Evolutionary conservation across 2,797 vertebrate species (phyloP).

Genomic region (Rhabdomys pumilio): DNA sequence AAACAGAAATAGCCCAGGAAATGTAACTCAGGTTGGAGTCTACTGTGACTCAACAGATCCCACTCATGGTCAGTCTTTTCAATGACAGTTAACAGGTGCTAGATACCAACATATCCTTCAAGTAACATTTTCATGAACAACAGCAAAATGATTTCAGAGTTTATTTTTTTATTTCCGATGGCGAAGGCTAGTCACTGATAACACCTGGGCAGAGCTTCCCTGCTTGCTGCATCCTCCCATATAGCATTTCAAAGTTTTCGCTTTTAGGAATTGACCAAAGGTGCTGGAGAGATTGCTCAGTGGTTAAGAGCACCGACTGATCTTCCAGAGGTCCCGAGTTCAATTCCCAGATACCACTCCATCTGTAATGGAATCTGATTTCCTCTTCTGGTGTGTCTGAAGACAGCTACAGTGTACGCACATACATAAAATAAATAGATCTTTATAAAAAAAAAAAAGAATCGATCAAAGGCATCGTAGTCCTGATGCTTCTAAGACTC

Average conservation of each 20-base stretch:
- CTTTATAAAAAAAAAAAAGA: too few species aligned
- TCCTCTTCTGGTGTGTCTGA: too few species aligned
- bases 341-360: too few species aligned
- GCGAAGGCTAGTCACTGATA: neutral
- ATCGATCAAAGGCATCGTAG: neutral
- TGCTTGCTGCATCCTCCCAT: neutral
- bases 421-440: too few species aligned
- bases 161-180: neutral
- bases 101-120: neutral
- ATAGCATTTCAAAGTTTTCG: neutral
- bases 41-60: neutral
- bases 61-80: neutral
- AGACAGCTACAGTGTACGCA: too few species aligned
- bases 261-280: constrained; percentile 6
- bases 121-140: constrained; percentile 22
- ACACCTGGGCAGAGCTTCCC: neutral
- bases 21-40: neutral
- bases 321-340: too few species aligned
- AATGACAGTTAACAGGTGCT: neutral
- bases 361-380: too few species aligned
- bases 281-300: too few species aligned
- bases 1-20: constrained; percentile 9
- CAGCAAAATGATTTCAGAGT: neutral
- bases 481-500: neutral
- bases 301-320: too few species aligned